These are phyloP conservation scores for Drosophila affinis DNA, from an alignment of 2,888 invertebrate species.

Conservation along the genomic window DNA sequence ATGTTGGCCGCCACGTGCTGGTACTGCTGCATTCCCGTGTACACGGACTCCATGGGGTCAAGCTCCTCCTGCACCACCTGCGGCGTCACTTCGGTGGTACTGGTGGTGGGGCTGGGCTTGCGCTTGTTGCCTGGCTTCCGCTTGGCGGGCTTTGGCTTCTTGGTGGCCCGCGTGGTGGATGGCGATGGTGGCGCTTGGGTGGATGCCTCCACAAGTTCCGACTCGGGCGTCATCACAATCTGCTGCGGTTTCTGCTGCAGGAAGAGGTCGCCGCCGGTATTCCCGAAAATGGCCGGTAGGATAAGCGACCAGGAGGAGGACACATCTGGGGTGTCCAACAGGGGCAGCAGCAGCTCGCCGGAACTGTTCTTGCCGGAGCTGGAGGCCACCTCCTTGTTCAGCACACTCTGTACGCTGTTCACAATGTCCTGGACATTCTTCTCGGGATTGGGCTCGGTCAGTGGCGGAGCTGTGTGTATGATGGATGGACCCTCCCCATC, in stretches of 20 bases:
- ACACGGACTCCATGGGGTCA: constrained; percentile 79
- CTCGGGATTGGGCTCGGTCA: constrained; percentile 85
- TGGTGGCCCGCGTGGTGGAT: constrained; percentile 58
- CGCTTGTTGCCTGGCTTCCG: constrained; percentile 79
- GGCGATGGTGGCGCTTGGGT: constrained; percentile 57
- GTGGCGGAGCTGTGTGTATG: constrained; percentile 78
- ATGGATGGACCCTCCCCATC: constrained; percentile 87
- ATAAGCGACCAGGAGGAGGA: constrained; percentile 92
- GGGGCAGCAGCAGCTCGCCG: constrained; percentile 76
- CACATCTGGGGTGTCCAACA: constrained; percentile 89
- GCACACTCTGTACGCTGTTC: constrained; percentile 91
- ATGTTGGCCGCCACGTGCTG: constrained; percentile 76
- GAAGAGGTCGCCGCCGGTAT: constrained; percentile 87
- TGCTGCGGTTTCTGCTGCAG: constrained; percentile 85
- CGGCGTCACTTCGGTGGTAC: constrained; percentile 65
- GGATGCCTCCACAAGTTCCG: constrained; percentile 82
- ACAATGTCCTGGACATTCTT: constrained; percentile 91
- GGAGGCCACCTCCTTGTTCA: constrained; percentile 89
- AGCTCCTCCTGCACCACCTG: constrained; percentile 78
- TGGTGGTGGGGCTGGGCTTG: constrained; percentile 62
- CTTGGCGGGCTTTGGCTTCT: constrained; percentile 77
- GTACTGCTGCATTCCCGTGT: constrained; percentile 81
- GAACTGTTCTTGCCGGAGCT: constrained; percentile 85
- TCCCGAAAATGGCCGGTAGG: constrained; percentile 91
- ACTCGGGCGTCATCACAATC: constrained; percentile 84